Evolutionary conservation across 2,113 vertebrate species (phyloP).

Genomic region (Anthoscopus minutus): DNA sequence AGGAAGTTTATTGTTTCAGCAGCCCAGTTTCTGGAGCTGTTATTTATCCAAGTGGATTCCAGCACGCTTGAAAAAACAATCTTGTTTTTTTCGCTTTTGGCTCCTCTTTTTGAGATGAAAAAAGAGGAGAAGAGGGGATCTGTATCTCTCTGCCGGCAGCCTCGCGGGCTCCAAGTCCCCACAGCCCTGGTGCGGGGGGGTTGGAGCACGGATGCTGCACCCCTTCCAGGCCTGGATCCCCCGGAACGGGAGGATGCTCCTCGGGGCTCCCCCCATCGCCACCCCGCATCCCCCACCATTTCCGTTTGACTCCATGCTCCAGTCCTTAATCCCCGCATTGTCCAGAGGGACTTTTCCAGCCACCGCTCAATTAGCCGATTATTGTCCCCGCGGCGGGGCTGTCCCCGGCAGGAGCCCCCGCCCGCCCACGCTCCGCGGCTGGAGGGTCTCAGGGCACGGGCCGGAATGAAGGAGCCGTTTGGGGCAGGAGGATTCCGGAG

Average conservation of each 20-base stretch:
- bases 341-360: not conserved
- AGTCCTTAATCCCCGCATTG: not conserved
- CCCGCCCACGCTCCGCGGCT: not conserved
- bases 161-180: not conserved
- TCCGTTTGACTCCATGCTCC: not conserved
- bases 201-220: not conserved
- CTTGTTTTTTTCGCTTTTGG: constrained; percentile 18
- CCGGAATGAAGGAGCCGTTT: rapidly evolving
- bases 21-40: constrained; percentile 57
- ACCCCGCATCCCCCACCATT: not conserved
- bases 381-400: not conserved
- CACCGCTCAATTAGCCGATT: not conserved
- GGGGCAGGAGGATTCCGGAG: rapidly evolving
- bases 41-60: constrained; percentile 70
- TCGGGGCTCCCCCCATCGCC: not conserved
- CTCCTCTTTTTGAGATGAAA: constrained; percentile 28
- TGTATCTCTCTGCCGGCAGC: not conserved
- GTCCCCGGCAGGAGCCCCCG: not conserved
- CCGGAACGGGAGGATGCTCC: not conserved
- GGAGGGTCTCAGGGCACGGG: not conserved
- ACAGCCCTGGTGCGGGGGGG: rapidly evolving
- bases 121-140: not conserved
- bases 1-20: constrained; percentile 71
- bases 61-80: constrained; percentile 64
- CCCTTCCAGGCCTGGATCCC: not conserved